These are phyloP conservation scores for Beroe forskalii DNA, from an alignment of 37 sponge, comb jelly and placozoan genomes.

Conservation along the genomic window DNA sequence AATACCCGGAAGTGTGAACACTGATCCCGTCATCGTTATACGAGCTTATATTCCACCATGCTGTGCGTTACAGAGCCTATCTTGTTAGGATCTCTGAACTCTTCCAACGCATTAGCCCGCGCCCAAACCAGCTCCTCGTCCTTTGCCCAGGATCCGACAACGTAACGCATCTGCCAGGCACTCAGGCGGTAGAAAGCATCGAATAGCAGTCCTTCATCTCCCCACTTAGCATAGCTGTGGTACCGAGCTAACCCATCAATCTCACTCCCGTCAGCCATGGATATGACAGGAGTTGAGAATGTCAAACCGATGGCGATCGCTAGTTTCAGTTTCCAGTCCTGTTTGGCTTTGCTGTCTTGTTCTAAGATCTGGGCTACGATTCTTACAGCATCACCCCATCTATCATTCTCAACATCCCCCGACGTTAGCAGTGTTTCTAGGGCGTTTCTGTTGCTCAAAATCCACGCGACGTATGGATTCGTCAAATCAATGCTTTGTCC, in stretches of 20 bases:
- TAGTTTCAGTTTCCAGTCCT: background rate
- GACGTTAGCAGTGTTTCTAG: background rate
- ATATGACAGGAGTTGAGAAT: background rate
- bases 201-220: background rate
- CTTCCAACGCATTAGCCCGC: background rate
- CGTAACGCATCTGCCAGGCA: constrained; percentile 36
- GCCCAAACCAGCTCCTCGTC: constrained; percentile 45
- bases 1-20: background rate
- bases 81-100: background rate
- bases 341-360: background rate
- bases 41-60: constrained; percentile 24
- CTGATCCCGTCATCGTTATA: constrained; percentile 17
- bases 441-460: background rate
- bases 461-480: background rate
- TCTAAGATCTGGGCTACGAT: background rate
- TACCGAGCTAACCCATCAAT: background rate
- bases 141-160: constrained; percentile 41
- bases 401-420: constrained; percentile 13
- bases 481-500: background rate
- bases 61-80: constrained; percentile 39
- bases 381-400: background rate
- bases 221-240: constrained; percentile 20
- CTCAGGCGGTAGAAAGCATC: background rate
- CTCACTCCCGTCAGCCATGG: constrained; percentile 7
- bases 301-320: constrained; percentile 5